Evolutionary conservation across 2,113 vertebrate species (phyloP), one percentile per base, ranked within the genome.

Genomic region (Ochotona curzoniae): DNA sequence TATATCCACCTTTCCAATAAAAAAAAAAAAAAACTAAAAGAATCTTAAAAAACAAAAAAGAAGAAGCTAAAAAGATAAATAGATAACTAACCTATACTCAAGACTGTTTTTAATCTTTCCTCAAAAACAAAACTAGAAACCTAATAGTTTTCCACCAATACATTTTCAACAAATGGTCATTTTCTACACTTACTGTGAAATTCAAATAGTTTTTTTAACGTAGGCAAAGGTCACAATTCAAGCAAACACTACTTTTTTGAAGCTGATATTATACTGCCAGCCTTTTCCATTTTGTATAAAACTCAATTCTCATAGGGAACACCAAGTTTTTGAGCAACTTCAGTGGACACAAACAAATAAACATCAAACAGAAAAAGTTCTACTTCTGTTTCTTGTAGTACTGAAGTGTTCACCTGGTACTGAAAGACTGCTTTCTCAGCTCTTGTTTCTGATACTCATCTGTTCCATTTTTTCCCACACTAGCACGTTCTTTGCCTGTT

Each of bases 361-460:
- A 89, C 12, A 93, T 64, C 66, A 60, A 75, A 49, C 54, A 81
- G 71, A 84, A 60, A 57, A 4, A 30, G 15, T 20, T 47, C 17
- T 23, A 78, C 35, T 81, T 84, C 25, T 78, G 57, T 38, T 87
- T 88, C 64, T 83, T 25, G 64, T 66, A 78, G 69, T 79, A 67
- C 26, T 28, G 83, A 60, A 93, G 66, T 25, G 90, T 44, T 63
- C 61, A n/a, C 26, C 60, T 47, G 91, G 87, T 51, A 51, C 2
- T 63, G 51, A 89, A 93, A 93, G 88, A 38, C 28, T 92, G 91
- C 70, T 94, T 95, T 93, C 91, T 93, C 86, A 86, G 91, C 80
- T 94, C 63, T 86, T 87, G 32, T 79, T 86, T 82, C 95, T 73
- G 89, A 97, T 89, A 93, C 8, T 76, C 61, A 95, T 95, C 95